phyloP scores from a whole-genome alignment of 1,140 invertebrate species.

The Dendroctonus ponderosae region DNA sequence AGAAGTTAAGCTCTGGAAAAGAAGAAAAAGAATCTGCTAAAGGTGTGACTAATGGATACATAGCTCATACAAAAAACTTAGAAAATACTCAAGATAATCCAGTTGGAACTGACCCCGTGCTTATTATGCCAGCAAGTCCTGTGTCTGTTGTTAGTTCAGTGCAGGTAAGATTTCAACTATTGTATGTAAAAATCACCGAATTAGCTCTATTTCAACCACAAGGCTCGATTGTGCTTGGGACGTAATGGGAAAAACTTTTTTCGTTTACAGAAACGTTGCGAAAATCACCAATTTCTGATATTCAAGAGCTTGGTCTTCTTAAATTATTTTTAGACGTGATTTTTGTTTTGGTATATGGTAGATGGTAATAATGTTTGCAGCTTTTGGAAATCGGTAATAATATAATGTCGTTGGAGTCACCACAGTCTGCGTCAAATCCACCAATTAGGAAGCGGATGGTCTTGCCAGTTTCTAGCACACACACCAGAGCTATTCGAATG shows the following conservation, averaged over 20 bases:
- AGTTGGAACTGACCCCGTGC: constrained; percentile 35
- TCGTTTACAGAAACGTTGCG: no score
- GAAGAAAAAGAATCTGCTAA: constrained; percentile 21
- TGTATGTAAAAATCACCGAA: neutral
- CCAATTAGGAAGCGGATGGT: constrained; percentile 29
- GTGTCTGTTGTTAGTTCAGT: constrained; percentile 39
- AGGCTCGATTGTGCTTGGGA: no score
- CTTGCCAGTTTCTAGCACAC: constrained; percentile 23
- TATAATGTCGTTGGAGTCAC: constrained; percentile 37
- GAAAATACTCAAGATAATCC: constrained; percentile 31
- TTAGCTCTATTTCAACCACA: no score
- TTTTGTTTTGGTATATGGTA: neutral
- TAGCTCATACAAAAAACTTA: constrained; percentile 26
- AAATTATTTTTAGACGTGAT: neutral
- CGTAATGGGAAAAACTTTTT: no score
- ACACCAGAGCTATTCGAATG: constrained; percentile 35
- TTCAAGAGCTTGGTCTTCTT: neutral
- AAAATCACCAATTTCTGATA: constrained; percentile 2
- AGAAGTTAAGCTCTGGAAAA: neutral
- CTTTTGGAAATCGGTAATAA: constrained; percentile 40
- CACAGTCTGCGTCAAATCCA: constrained; percentile 32
- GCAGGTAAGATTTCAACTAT: constrained; percentile 29
- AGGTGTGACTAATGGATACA: constrained; percentile 30
- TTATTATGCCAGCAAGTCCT: constrained; percentile 38
- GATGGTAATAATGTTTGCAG: constrained; percentile 30